Evolutionary conservation across 2,888 invertebrate genomes (phyloP).

Genomic region (Ormyrus rosae): DNA sequence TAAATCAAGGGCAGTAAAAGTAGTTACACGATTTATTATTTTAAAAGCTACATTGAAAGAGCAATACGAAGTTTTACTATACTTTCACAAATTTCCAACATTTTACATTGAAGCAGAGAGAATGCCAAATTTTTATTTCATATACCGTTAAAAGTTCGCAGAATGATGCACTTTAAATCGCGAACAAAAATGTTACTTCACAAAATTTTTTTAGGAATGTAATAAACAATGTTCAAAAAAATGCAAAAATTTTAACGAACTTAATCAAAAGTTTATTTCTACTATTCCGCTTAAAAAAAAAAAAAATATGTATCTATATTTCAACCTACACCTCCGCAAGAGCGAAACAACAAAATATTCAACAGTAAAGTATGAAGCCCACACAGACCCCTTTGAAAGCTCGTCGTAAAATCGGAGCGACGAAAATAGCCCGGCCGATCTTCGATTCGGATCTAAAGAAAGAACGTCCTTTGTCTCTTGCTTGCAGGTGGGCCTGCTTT

Average conservation of each 20-base stretch:
- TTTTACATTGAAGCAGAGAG: not conserved
- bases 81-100: not conserved
- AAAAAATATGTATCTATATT: no score
- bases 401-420: no score
- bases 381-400: no score
- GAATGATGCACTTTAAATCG: not conserved
- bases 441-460: not conserved
- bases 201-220: no score
- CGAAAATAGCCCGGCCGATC: not conserved
- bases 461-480: constrained; percentile 13
- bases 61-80: not conserved
- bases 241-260: no score
- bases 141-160: not conserved
- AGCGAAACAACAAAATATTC: no score
- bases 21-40: not conserved
- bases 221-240: no score
- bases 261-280: no score
- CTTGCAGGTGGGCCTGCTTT: constrained; percentile 29
- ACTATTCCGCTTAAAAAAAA: no score
- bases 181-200: not conserved
- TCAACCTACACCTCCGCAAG: no score
- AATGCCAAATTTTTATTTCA: not conserved
- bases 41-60: not conserved
- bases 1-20: not conserved
- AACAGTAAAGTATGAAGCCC: no score